A percentile compares a stretch with the other conserved stretches of the same genome.
phyloP scores from a whole-genome alignment of 2,113 vertebrate species.

The Periophthalmus modestus region DNA sequence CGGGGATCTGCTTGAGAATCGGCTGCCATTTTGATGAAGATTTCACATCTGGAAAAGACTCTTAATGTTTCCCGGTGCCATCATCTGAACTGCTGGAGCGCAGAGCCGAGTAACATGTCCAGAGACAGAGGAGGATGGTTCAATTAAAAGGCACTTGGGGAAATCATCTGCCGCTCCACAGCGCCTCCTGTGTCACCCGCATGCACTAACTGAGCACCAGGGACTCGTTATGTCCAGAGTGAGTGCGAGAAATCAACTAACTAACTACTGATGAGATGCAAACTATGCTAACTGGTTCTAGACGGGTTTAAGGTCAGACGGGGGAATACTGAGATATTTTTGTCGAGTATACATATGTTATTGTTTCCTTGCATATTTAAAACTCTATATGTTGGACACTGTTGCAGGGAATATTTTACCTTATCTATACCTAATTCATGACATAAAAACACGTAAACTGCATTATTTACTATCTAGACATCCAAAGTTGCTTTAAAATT shows the following conservation, averaged over 20 bases:
- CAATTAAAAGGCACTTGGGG: conserved; percentile 55
- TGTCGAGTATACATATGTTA: not conserved
- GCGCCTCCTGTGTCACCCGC: conserved; percentile 17
- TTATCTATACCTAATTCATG: no score
- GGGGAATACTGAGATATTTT: not conserved
- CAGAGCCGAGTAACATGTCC: conserved; percentile 30
- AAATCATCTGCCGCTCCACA: conserved; percentile 26
- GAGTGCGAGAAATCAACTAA: conserved; percentile 2
- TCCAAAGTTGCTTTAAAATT: no score
- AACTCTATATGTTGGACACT: no score
- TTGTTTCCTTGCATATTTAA: not conserved
- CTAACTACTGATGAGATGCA: not conserved
- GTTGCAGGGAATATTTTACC: no score
- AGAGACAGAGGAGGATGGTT: conserved; percentile 32
- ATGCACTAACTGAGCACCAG: conserved; percentile 19
- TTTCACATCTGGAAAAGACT: conserved; percentile 56
- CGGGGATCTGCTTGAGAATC: conserved; percentile 44
- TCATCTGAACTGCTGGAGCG: conserved; percentile 45
- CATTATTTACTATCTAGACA: no score
- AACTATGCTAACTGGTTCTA: not conserved
- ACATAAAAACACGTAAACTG: no score
- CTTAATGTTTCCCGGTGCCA: conserved; percentile 17
- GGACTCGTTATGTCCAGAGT: conserved; percentile 29
- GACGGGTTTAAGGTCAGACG: not conserved
- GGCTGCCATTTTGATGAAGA: conserved; percentile 53